phyloP scores from a whole-genome alignment of 2,113 vertebrate species.

The Chaetodon auriga region DNA sequence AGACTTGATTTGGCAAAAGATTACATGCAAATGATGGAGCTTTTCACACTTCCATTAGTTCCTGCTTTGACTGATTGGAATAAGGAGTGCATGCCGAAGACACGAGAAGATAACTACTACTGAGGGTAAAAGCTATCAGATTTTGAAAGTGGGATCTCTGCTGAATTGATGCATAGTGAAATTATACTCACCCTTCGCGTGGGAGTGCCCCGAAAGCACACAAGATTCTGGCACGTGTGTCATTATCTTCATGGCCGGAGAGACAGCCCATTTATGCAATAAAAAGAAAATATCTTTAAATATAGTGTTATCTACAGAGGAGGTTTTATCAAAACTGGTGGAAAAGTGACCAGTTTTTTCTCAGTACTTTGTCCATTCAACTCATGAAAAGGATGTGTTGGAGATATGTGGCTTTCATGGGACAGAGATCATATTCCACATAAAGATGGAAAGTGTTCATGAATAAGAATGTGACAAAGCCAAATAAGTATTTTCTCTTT shows the following conservation, averaged over 20 bases:
- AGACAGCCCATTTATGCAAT: background rate
- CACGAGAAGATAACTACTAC: background rate
- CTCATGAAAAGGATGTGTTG: background rate
- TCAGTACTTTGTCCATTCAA: background rate
- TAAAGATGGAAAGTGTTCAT: background rate
- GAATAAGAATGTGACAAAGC: background rate
- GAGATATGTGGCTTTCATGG: background rate
- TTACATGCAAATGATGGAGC: background rate
- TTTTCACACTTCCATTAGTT: background rate
- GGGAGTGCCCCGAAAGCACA: background rate
- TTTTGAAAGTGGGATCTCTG: background rate
- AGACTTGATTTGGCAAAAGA: background rate
- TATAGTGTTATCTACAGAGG: background rate
- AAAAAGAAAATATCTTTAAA: background rate
- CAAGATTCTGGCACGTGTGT: background rate
- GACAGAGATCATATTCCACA: background rate
- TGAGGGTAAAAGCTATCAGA: background rate
- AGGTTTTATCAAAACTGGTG: background rate
- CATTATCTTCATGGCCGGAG: background rate
- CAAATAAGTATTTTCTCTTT: conserved; percentile 6
- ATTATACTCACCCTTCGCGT: background rate
- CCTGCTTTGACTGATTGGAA: background rate
- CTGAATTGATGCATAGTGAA: background rate
- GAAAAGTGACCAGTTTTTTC: background rate
- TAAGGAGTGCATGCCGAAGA: background rate